These are phyloP conservation scores for Cerastis leucographa DNA, from an alignment of 2,888 invertebrate species.

Conservation along the genomic window DNA sequence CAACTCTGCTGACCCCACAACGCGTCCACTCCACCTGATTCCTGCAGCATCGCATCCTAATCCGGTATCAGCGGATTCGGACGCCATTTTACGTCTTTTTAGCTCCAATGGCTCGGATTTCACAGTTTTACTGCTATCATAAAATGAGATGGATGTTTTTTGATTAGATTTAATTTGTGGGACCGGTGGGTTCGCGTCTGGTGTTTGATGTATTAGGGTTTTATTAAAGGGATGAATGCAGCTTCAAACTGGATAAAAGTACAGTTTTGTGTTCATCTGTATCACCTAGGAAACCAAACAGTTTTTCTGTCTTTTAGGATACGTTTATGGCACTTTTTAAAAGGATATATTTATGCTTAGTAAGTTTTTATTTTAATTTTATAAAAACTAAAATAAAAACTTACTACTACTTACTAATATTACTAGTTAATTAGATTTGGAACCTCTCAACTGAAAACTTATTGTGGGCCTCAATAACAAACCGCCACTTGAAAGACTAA, in stretches of 20 bases:
- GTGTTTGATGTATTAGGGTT: constrained; percentile 49
- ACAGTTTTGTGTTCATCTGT: neutral
- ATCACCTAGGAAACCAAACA: neutral
- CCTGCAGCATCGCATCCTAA: constrained; percentile 44
- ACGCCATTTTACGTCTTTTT: constrained; percentile 63
- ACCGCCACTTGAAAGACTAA: neutral
- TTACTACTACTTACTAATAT: too few species aligned
- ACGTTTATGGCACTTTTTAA: neutral
- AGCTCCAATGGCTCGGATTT: constrained; percentile 65
- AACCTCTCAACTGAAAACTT: neutral
- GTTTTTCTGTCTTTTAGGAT: neutral
- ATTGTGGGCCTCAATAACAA: neutral
- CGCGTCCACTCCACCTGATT: constrained; percentile 37
- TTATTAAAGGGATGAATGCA: constrained; percentile 31
- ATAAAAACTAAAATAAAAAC: too few species aligned
- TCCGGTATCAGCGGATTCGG: constrained; percentile 58
- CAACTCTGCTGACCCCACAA: constrained; percentile 13
- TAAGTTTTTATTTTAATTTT: too few species aligned
- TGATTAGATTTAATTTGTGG: constrained; percentile 70
- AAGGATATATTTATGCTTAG: too few species aligned
- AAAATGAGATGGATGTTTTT: constrained; percentile 69
- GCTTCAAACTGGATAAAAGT: neutral
- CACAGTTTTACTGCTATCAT: constrained; percentile 63
- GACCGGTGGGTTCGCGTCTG: constrained; percentile 48
- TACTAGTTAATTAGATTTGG: neutral